Base-by-base conservation (phyloP, 2,113 vertebrate species). In the Polypterus bichir region DNA sequence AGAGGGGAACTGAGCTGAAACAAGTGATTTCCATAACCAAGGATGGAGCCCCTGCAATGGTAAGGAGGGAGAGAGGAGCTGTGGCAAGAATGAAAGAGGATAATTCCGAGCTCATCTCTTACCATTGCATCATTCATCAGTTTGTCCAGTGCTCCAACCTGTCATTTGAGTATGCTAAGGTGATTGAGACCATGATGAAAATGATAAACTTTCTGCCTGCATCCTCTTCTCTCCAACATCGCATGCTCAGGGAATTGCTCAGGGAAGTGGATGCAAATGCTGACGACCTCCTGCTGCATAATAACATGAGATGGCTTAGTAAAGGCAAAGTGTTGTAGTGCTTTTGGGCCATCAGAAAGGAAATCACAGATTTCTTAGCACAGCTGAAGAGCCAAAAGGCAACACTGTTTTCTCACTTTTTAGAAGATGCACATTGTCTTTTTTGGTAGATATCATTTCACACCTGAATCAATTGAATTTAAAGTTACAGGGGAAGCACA, bases 171-270 rank as follows among this genome's bases (percentile, higher is more conserved):
- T 27, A 27, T 27, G 27, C 27, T 27, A 27, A 27, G 27, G 27
- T 27, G 27, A 27, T 27, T 1, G 27, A 27, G 1, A 27, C 27
- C 27, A 27, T 27, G 27, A 27, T 27, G 27, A 27, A 27, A 27
- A 27, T 27, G 3, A 73, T 71, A 0, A 7, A 60, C 10, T 69
- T 71, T 68, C 57, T 66, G n/a, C 58, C 47, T 58, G 61, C 61
- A 64, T 62, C 66, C 5, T 66, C 66, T 61, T 63, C 64, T 4
- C 27, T 59, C 10, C 69, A 56, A 47, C 63, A 68, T 65, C 47
- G 49, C 58, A 46, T 61, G 63, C 66, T 70, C 5, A 62, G 46
- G 55, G 62, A 64, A 62, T 64, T 69, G 47, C 63, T 65, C 56
- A 56, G 45, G 59, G 55, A 66, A 54, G 62, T 62, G 66, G 62